Base-by-base conservation (phyloP, 2,113 vertebrate species). In the Eptesicus fuscus region DNA sequence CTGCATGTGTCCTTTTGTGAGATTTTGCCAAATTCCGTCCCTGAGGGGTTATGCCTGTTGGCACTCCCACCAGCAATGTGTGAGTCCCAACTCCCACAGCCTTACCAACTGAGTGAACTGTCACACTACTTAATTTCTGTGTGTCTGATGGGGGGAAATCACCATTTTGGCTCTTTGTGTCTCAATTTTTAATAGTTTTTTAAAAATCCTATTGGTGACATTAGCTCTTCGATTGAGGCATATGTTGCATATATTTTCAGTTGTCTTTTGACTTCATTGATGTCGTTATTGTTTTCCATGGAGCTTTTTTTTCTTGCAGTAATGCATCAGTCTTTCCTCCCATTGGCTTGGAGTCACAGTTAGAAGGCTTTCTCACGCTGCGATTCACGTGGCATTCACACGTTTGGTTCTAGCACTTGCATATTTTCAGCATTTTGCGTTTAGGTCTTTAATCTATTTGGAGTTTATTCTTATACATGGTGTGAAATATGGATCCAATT, bases 401-500 rank as follows among this genome's bases (percentile, higher is more conserved):
- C 9, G 35, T 91, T n/a, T 90, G 44, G 7, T 49, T 67, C 61
- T 47, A 37, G 40, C 14, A 6, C 40, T 47, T 32, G 5, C 0
- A 28, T 2, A 25, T 2, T 61, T 32, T 74, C 44, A 14, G 12
- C 2, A 35, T 56, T 73, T 56, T 70, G 47, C 56, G 23, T 9
- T 79, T 32, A 71, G 56, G 53, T 37, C 25, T 9, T 28, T 84
- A 49, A 77, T 93, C 61, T 49, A 4, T 69, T 37, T 90, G 88
- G 56, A 74, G 40, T 18, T 49, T 78, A 53, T 90, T 87, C 35
- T 69, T 70, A 47, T 47, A 23, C 16, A 7, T 14, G 18, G 12
- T 56, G 32, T 95, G 76, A 94, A 90, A 87, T 83, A 83, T 63
- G 74, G 40, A 25, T 74, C n/a, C 53, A 63, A 44, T 92, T 95